Evolutionary conservation across 2,888 invertebrate genomes (phyloP).

Genomic region (Branchellion lobata): DNA sequence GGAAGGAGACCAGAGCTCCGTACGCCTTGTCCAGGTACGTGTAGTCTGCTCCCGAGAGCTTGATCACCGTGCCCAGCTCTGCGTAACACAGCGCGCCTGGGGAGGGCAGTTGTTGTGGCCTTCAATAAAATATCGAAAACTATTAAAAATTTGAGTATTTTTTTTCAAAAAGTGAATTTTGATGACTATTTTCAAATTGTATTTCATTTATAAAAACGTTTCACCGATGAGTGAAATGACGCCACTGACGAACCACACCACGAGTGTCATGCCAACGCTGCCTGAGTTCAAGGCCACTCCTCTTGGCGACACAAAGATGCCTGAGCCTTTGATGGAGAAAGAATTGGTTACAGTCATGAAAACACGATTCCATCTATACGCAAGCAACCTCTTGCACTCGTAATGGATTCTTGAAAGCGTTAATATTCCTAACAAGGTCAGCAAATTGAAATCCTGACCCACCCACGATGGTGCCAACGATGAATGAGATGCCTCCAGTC

Average conservation of each 20-base stretch:
- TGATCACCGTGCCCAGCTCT: constrained; percentile 76
- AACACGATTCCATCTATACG: no score
- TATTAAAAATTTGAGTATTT: no score
- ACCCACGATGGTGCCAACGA: constrained; percentile 49
- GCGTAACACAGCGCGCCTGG: constrained; percentile 61
- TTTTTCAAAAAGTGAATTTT: no score
- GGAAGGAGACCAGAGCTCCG: constrained; percentile 66
- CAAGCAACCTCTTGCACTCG: no score
- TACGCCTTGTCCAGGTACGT: constrained; percentile 73
- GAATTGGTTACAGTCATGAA: no score
- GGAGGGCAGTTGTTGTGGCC: background rate
- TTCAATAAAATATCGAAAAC: no score
- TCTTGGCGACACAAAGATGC: constrained; percentile 96
- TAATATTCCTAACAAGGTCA: no score
- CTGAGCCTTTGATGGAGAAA: no score
- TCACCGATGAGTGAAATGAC: constrained; percentile 81
- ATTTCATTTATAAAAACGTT: no score
- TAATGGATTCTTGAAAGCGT: no score
- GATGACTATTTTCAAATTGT: no score
- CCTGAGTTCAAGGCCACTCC: constrained; percentile 80
- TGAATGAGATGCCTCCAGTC: constrained; percentile 41
- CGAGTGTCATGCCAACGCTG: constrained; percentile 89
- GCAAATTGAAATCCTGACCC: no score
- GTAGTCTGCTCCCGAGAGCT: constrained; percentile 77
- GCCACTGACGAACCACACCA: constrained; percentile 92